Percentiles rank a stretch among this genome's conserved stretches.
Evolutionary conservation across 2,888 invertebrate genomes (phyloP).

Genomic region (Coelinius sp.): DNA sequence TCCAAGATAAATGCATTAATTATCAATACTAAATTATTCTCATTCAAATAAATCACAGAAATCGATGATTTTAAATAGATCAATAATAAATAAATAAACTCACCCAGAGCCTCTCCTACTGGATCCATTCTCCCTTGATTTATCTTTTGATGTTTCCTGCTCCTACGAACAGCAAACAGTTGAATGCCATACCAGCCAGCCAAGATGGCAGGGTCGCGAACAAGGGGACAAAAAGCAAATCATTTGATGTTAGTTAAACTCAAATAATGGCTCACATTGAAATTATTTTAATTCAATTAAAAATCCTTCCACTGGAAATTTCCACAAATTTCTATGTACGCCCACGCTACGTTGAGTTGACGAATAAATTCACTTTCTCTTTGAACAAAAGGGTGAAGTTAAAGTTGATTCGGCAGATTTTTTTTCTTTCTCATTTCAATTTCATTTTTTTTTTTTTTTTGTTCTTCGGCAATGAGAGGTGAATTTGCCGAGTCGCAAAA

Average conservation of each 20-base stretch:
- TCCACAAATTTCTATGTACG: constrained; percentile 27
- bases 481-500: constrained; percentile 51
- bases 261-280: constrained; percentile 36
- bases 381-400: neutral
- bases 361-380: neutral
- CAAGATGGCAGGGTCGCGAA: constrained; percentile 69
- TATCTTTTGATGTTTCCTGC: constrained; percentile 69
- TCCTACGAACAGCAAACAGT: constrained; percentile 70
- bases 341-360: neutral
- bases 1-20: too few relatives aligned
- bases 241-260: constrained; percentile 63
- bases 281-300: constrained; percentile 19
- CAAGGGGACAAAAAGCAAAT: constrained; percentile 70
- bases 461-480: neutral
- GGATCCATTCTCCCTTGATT: constrained; percentile 76
- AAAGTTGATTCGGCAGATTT: neutral
- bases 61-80: neutral
- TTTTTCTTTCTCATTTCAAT: neutral
- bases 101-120: constrained; percentile 73
- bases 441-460: neutral
- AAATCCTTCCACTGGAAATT: constrained; percentile 31
- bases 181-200: constrained; percentile 69
- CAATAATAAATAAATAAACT: constrained; percentile 57
- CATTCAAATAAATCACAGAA: neutral
- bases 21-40: too few relatives aligned